Percentiles rank a stretch among this genome's conserved stretches.
These are phyloP conservation scores for Rhingia campestris DNA, from an alignment of 2,888 invertebrate genomes.

Conservation along the genomic window DNA sequence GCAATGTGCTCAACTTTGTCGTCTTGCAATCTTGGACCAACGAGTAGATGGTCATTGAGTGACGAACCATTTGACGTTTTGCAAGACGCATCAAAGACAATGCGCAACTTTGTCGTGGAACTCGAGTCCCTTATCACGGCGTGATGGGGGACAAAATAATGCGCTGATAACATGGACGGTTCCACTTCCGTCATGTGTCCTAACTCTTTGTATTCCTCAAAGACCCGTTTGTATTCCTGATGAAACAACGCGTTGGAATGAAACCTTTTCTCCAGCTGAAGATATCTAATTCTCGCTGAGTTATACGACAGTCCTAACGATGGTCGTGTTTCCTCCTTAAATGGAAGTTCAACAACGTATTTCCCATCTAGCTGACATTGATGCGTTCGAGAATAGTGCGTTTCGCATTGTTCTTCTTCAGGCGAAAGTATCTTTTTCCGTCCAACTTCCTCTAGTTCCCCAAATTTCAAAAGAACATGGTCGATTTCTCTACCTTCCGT, in stretches of 20 bases:
- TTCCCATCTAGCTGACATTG: neutral
- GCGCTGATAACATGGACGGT: too few relatives aligned
- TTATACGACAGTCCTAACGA: slow-evolving; percentile 31
- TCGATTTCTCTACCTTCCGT: neutral
- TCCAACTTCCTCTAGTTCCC: neutral
- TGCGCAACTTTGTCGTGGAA: slow-evolving; percentile 29
- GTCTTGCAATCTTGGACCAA: slow-evolving; percentile 54
- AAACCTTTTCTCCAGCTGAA: slow-evolving; percentile 32
- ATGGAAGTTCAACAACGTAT: slow-evolving; percentile 4
- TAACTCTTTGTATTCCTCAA: slow-evolving; percentile 43
- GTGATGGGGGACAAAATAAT: neutral
- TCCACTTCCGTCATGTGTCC: neutral
- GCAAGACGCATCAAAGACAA: slow-evolving; percentile 22
- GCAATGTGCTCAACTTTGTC: slow-evolving; percentile 49
- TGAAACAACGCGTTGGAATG: slow-evolving; percentile 11
- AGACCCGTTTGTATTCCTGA: slow-evolving; percentile 26
- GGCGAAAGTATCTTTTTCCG: too few relatives aligned
- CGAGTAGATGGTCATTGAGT: slow-evolving; percentile 55
- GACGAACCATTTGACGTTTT: slow-evolving; percentile 48
- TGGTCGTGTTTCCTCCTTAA: neutral
- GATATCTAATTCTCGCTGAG: slow-evolving; percentile 35
- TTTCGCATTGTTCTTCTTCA: slow-evolving; percentile 17
- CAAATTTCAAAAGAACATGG: neutral
- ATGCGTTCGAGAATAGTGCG: slow-evolving; percentile 17
- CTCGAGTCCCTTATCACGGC: slow-evolving; percentile 46